These are phyloP conservation scores for Daphoenositta chrysoptera DNA, from an alignment of 2,113 vertebrate genomes.

Conservation along the genomic window DNA sequence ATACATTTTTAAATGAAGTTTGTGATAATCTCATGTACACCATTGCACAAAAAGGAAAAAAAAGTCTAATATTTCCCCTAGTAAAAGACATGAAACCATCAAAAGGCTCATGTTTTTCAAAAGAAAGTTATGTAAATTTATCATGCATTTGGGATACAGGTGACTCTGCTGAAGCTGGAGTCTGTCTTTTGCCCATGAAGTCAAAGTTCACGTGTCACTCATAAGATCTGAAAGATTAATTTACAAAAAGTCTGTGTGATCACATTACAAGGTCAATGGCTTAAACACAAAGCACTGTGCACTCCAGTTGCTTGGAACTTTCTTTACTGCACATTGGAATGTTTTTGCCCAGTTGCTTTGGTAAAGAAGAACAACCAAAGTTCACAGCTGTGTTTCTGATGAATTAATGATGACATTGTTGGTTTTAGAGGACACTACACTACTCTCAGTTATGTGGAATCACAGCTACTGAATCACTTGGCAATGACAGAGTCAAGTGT, in stretches of 20 bases:
- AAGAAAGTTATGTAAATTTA: background rate
- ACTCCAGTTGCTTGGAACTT: slow-evolving; percentile 32
- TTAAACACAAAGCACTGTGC: background rate
- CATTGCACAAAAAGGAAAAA: background rate
- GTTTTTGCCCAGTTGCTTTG: slow-evolving; percentile 6
- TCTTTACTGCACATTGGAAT: slow-evolving; percentile 19
- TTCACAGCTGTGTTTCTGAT: slow-evolving; percentile 37
- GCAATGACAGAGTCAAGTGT: background rate
- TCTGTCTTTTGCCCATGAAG: background rate
- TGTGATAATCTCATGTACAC: background rate
- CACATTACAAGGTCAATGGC: slow-evolving; percentile 44
- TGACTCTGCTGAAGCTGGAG: background rate
- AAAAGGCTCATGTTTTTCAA: background rate
- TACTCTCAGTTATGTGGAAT: slow-evolving; percentile 15
- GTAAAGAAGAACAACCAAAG: slow-evolving; percentile 8
- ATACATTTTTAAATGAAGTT: background rate
- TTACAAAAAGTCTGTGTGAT: slow-evolving; percentile 41
- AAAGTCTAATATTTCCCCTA: background rate
- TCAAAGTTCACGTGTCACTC: slow-evolving; percentile 45
- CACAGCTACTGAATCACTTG: slow-evolving; percentile 23
- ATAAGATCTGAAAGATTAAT: slow-evolving; percentile 41
- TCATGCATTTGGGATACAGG: background rate
- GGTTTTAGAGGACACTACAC: slow-evolving; percentile 19
- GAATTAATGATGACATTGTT: slow-evolving; percentile 54
- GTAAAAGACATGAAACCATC: background rate